A percentile compares a stretch with the other conserved stretches of the same genome.
Evolutionary conservation across 1,140 invertebrate species (phyloP).

Genomic region (Panulirus ornatus): DNA sequence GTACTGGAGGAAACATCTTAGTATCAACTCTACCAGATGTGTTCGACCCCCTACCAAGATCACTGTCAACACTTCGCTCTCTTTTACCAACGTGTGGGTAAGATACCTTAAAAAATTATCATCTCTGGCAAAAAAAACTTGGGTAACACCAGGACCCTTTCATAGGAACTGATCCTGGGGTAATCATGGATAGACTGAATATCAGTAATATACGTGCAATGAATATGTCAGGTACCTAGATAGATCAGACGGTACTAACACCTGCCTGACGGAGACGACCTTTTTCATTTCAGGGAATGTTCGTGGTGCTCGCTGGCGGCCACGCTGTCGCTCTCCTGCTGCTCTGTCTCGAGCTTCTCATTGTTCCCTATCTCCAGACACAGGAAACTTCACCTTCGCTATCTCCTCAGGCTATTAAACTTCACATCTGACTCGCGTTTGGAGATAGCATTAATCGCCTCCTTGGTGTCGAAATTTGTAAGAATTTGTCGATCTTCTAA

Average conservation of each 20-base stretch:
- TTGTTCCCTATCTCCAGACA: neutral
- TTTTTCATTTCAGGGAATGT: constrained; percentile 16
- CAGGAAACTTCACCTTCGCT: neutral
- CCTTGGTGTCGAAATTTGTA: too few species aligned
- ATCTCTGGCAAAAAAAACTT: neutral
- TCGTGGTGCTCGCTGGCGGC: constrained; percentile 15
- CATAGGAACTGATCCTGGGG: too few species aligned
- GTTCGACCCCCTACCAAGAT: constrained; percentile 23
- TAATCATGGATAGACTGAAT: neutral
- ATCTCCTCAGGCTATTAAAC: too few species aligned
- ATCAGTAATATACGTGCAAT: neutral
- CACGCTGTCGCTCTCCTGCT: neutral
- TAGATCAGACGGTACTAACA: too few species aligned
- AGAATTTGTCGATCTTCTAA: too few species aligned
- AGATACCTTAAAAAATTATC: neutral
- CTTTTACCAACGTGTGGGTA: constrained; percentile 34
- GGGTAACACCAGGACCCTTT: neutral
- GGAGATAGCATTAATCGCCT: too few species aligned
- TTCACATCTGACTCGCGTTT: too few species aligned
- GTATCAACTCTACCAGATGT: constrained; percentile 39
- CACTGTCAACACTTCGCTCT: constrained; percentile 30
- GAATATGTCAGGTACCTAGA: too few species aligned
- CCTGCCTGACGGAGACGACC: neutral
- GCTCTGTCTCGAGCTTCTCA: neutral
- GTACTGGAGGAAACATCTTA: constrained; percentile 39